Conservation (phyloP, 2,113 vertebrate genomes). For the Microtus montanus region DNA sequence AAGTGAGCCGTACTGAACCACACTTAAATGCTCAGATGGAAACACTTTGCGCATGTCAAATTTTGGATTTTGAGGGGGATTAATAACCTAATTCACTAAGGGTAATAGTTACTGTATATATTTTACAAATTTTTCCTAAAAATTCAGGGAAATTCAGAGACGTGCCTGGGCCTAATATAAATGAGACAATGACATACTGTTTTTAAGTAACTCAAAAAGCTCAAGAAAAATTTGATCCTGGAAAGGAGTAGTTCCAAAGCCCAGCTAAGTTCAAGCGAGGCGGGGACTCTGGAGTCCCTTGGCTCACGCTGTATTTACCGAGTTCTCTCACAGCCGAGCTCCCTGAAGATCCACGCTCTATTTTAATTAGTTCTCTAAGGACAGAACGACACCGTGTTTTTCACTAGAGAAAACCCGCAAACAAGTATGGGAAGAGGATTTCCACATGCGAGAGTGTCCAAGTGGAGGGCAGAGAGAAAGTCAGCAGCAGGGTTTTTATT, state of each 20-base stretch:
- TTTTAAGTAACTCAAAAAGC: slow-evolving; percentile 16
- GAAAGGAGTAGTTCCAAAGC: slow-evolving; percentile 14
- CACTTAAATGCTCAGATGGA: neutral
- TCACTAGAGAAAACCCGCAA: slow-evolving; percentile 68
- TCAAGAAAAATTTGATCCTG: neutral
- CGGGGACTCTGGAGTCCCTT: slow-evolving; percentile 39
- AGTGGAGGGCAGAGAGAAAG: slow-evolving; percentile 10
- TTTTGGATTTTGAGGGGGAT: slow-evolving; percentile 14
- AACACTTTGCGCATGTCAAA: slow-evolving; percentile 45
- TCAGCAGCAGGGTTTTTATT: neutral
- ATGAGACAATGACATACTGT: slow-evolving; percentile 20
- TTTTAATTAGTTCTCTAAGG: slow-evolving; percentile 76
- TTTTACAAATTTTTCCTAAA: slow-evolving; percentile 39
- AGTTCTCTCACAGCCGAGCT: slow-evolving; percentile 15
- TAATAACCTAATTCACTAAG: slow-evolving; percentile 38
- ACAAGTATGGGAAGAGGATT: slow-evolving; percentile 68
- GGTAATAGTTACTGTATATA: neutral
- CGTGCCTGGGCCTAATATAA: slow-evolving; percentile 16
- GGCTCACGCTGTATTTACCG: slow-evolving; percentile 57
- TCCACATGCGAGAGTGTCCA: slow-evolving; percentile 35
- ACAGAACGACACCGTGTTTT: slow-evolving; percentile 61
- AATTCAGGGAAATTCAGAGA: neutral
- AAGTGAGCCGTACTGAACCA: neutral
- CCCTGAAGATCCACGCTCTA: slow-evolving; percentile 69
- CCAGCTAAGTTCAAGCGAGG: neutral